Evolutionary conservation across 1,140 invertebrate species (phyloP).

Genomic region (Tetramorium parvispinum): DNA sequence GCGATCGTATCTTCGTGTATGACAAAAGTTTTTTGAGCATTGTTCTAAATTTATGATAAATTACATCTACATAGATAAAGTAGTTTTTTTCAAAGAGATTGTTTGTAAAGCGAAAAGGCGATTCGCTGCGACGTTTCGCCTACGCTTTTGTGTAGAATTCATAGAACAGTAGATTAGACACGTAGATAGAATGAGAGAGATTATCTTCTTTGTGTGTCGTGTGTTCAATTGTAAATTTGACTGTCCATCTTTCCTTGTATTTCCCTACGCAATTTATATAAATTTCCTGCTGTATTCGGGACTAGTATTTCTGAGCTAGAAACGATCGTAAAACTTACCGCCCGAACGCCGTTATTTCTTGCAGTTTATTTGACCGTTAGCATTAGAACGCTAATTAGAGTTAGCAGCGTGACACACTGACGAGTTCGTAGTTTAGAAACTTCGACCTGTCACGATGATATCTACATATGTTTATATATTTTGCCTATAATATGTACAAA

Average conservation of each 20-base stretch:
- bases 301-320: constrained; percentile 65
- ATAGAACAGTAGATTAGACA: constrained; percentile 81
- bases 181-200: constrained; percentile 82
- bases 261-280: constrained; percentile 54
- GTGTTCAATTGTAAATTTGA: constrained; percentile 75
- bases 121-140: constrained; percentile 16
- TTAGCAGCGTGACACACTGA: constrained; percentile 68
- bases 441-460: constrained; percentile 58
- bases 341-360: constrained; percentile 64
- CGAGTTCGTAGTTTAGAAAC: constrained; percentile 71
- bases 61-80: constrained; percentile 68
- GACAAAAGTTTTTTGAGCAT: constrained; percentile 62
- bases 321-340: constrained; percentile 45
- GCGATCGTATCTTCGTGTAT: constrained; percentile 66
- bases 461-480: constrained; percentile 37
- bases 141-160: constrained; percentile 70
- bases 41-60: constrained; percentile 68
- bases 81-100: constrained; percentile 23
- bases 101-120: background rate
- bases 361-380: constrained; percentile 68
- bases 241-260: constrained; percentile 58
- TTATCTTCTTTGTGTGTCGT: constrained; percentile 78
- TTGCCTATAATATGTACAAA: constrained; percentile 32
- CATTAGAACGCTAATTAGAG: constrained; percentile 71
- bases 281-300: constrained; percentile 62